Evolutionary conservation across 2,113 vertebrate species (phyloP).

Genomic region (Scytalopus superciliaris): DNA sequence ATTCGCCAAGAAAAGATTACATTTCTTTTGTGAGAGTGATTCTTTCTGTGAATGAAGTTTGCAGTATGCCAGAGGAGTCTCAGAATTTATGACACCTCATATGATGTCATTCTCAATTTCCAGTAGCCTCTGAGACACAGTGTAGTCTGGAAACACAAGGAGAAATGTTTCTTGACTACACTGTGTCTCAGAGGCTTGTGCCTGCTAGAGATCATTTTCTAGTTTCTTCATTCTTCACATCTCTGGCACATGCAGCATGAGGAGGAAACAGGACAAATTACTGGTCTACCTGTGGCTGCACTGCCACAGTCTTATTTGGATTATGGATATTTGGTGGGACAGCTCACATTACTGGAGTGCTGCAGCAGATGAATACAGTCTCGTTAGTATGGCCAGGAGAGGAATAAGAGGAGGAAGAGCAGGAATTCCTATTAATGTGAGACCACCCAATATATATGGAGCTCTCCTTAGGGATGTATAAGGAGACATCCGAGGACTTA

Average conservation of each 20-base stretch:
- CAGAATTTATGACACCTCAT: background rate
- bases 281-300: background rate
- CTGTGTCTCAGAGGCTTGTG: background rate
- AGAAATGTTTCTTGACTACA: background rate
- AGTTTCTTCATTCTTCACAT: background rate
- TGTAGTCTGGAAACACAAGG: too few relatives aligned
- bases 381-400: background rate
- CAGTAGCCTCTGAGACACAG: background rate
- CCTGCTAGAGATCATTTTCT: background rate
- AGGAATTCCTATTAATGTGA: background rate
- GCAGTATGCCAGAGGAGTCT: background rate
- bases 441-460: background rate
- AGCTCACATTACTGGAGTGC: background rate
- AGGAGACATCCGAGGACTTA: background rate
- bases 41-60: background rate
- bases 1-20: background rate
- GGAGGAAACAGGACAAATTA: background rate
- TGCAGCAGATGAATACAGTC: background rate
- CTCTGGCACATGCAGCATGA: background rate
- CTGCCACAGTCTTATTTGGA: background rate
- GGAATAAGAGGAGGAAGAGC: fast-evolving
- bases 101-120: background rate
- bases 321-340: too few relatives aligned
- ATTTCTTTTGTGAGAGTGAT: background rate
- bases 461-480: background rate